These are phyloP conservation scores for Thecophora atra DNA, from an alignment of 2,888 invertebrate species.

Conservation along the genomic window DNA sequence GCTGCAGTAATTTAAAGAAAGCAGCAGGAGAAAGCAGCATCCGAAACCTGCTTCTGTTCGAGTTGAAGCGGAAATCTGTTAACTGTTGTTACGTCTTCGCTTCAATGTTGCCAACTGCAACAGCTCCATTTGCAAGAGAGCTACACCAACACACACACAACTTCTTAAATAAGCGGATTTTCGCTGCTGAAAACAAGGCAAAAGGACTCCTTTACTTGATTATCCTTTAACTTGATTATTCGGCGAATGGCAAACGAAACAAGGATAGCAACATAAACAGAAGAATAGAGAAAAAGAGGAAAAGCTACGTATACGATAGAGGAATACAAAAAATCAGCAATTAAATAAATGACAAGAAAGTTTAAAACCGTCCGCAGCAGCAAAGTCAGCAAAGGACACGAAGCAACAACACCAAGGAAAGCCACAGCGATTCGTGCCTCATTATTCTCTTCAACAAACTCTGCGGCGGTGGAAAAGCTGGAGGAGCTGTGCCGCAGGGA, in stretches of 20 bases:
- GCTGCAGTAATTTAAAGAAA: background rate
- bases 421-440: too few species aligned
- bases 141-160: background rate
- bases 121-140: background rate
- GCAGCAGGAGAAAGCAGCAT: background rate
- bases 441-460: too few species aligned
- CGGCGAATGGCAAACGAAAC: background rate
- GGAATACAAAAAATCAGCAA: background rate
- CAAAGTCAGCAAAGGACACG: too few species aligned
- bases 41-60: background rate
- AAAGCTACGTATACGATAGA: too few species aligned
- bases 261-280: background rate
- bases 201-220: slow-evolving; percentile 21
- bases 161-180: background rate
- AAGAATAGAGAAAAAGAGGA: background rate
- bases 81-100: background rate
- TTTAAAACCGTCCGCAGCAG: too few species aligned
- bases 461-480: too few species aligned
- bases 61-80: background rate
- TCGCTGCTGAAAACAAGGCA: slow-evolving; percentile 1
- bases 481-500: too few species aligned
- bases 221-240: slow-evolving; percentile 30
- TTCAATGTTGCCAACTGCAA: slow-evolving; percentile 14
- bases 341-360: too few species aligned
- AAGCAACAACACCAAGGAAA: too few species aligned